A percentile compares a stretch with the other conserved stretches of the same genome.
phyloP scores from a whole-genome alignment of 1,140 invertebrate genomes.

The Spodoptera litura region DNA sequence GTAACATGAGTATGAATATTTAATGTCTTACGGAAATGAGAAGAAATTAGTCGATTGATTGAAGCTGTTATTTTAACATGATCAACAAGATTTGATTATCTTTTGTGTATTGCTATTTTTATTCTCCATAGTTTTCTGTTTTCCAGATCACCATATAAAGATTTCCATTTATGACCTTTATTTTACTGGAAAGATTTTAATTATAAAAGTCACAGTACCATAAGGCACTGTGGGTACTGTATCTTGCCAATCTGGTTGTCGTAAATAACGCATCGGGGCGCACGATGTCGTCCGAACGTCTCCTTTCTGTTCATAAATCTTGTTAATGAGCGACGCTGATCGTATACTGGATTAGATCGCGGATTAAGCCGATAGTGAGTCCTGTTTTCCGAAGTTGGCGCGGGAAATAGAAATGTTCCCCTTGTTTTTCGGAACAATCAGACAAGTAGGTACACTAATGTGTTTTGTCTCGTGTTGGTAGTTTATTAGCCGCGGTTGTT shows the following conservation, averaged over 20 bases:
- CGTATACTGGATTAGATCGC: constrained; percentile 77
- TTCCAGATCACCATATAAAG: constrained; percentile 2
- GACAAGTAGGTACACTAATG: constrained; percentile 26
- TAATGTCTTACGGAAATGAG: too few species aligned
- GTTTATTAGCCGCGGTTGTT: constrained; percentile 19
- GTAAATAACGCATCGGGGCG: constrained; percentile 77
- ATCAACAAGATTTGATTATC: too few species aligned
- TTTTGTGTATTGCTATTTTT: too few species aligned
- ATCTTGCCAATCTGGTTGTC: constrained; percentile 74
- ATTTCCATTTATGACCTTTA: constrained; percentile 40
- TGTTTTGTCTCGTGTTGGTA: constrained; percentile 13
- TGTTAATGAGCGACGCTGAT: constrained; percentile 82
- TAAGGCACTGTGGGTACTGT: constrained; percentile 68
- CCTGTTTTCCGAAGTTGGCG: constrained; percentile 45
- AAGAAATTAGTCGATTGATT: too few species aligned
- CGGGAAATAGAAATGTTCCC: constrained; percentile 36
- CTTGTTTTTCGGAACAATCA: constrained; percentile 35
- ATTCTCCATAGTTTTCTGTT: neutral
- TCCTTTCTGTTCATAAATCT: constrained; percentile 82
- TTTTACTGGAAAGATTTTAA: constrained; percentile 50
- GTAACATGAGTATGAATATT: too few species aligned
- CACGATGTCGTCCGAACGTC: constrained; percentile 75
- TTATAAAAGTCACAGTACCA: constrained; percentile 57
- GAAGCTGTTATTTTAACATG: too few species aligned
- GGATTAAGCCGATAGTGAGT: constrained; percentile 58